Percentiles rank a stretch among this genome's conserved stretches.
phyloP scores from a whole-genome alignment of 1,140 invertebrate genomes.

The Aporrectodea caliginosa region DNA sequence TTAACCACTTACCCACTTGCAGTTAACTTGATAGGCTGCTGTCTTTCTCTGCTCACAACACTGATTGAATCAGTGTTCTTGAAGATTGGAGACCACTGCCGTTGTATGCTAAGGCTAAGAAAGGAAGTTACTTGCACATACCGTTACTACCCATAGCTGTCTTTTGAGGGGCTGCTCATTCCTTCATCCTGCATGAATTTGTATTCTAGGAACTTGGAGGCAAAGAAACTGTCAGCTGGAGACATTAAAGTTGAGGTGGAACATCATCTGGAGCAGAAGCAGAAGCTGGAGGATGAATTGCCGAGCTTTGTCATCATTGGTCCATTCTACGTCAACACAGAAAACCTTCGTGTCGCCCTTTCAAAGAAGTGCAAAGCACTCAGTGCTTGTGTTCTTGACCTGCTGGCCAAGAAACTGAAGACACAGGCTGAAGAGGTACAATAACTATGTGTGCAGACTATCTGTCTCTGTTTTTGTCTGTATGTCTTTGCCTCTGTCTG shows the following conservation, averaged over 20 bases:
- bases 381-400: conserved; percentile 62
- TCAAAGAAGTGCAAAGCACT: conserved; percentile 64
- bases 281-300: conserved; percentile 48
- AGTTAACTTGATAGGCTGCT: too few relatives aligned
- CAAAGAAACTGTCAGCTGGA: conserved; percentile 46
- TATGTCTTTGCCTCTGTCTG: neutral
- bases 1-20: too few relatives aligned
- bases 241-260: conserved; percentile 55
- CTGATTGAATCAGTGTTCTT: too few relatives aligned
- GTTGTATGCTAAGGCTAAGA: too few relatives aligned
- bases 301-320: conserved; percentile 66
- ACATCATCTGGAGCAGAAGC: conserved; percentile 51
- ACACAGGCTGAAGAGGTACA: conserved; percentile 55
- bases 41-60: too few relatives aligned
- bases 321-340: conserved; percentile 65
- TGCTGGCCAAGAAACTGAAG: conserved; percentile 58
- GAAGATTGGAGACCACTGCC: too few relatives aligned
- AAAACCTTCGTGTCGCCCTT: conserved; percentile 58
- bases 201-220: conserved; percentile 50
- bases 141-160: too few relatives aligned
- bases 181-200: too few relatives aligned
- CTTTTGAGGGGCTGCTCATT: too few relatives aligned
- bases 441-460: neutral
- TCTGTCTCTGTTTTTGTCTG: conserved; percentile 2
- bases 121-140: too few relatives aligned